Evolutionary conservation across 53 echinoderm and acorn worm genomes (phyloP), one percentile per base, ranked within the genome.

Genomic region (Apostichopus leukothele): DNA sequence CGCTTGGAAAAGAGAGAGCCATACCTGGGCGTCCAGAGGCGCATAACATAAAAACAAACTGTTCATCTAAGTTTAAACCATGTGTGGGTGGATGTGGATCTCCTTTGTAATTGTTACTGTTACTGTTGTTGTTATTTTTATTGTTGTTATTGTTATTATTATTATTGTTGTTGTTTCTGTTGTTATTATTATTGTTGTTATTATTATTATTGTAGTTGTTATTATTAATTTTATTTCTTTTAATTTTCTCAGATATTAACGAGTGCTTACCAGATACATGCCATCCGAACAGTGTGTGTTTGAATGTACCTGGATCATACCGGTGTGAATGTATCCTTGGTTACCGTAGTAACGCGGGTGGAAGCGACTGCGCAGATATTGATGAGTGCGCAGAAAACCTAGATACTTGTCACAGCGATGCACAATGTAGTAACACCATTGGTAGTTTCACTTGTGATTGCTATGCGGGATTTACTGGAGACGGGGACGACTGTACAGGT

Each of bases 361-460:
- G 6, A 10, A 51, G 50, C 11, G 23, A 0, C 12, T 80, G 54
- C 50, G 51, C 4, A 52, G 81, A 80, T 80, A 53, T 80, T 19
- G 81, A 80, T 50, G 81, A 80, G 50, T 80, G 81, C 39, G 81
- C 81, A 10, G 19, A 10, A 4, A 76, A 66, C 18, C 21, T 90
- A 18, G 90, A 91, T 77, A 88, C 90, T 75, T 95, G 95, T 76
- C 60, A 88, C 50, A 91, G 18, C 22, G 75, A 75, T 21, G 75
- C 93, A 57, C 75, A 53, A 9, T 96, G 96, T 68, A 78, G 78
- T 16, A 94, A 96, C 55, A 90, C 76, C 9, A 22, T 81, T 0
- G 96, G 96, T 18, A 92, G 88, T 67, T 94, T 88, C 89, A 89
- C 92, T 20, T 96, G 96, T 73, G 73, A 50, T 9, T 91, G 91